Evolutionary conservation across 2,888 invertebrate genomes (phyloP).

Genomic region (Heliconius charithonia): DNA sequence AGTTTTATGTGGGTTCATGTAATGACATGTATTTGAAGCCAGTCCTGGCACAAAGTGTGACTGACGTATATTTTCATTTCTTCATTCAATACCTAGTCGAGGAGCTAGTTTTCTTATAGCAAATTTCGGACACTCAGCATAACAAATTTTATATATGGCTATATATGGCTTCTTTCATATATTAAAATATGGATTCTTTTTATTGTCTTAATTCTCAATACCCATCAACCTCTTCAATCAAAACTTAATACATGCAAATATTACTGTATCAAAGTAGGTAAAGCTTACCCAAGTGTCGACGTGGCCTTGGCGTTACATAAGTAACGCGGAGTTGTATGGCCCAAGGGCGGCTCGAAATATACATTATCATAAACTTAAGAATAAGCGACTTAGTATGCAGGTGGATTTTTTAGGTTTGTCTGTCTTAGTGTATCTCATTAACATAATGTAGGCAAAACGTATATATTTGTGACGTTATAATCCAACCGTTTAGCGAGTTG

Average conservation of each 20-base stretch:
- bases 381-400: constrained; percentile 25
- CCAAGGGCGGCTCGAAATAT: constrained; percentile 55
- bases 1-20: too few relatives aligned
- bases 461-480: constrained; percentile 9
- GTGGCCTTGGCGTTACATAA: constrained; percentile 74
- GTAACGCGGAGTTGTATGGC: constrained; percentile 66
- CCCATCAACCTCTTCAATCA: not conserved
- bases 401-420: not conserved
- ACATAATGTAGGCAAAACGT: constrained; percentile 1
- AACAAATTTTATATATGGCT: too few relatives aligned
- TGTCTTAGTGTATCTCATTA: constrained; percentile 19
- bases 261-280: not conserved
- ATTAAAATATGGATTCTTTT: too few relatives aligned
- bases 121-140: too few relatives aligned
- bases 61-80: too few relatives aligned
- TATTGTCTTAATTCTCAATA: not conserved
- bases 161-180: too few relatives aligned
- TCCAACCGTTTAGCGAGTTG: not conserved
- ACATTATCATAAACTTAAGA: constrained; percentile 47
- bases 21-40: too few relatives aligned
- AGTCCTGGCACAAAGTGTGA: too few relatives aligned
- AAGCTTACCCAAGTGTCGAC: constrained; percentile 53
- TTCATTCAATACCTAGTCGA: too few relatives aligned
- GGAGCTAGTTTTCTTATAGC: too few relatives aligned
- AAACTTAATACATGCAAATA: not conserved